A percentile compares a stretch with the other conserved stretches of the same genome.
These are phyloP conservation scores for Brachirus orientalis DNA, from an alignment of 2,113 vertebrate genomes.

Conservation along the genomic window DNA sequence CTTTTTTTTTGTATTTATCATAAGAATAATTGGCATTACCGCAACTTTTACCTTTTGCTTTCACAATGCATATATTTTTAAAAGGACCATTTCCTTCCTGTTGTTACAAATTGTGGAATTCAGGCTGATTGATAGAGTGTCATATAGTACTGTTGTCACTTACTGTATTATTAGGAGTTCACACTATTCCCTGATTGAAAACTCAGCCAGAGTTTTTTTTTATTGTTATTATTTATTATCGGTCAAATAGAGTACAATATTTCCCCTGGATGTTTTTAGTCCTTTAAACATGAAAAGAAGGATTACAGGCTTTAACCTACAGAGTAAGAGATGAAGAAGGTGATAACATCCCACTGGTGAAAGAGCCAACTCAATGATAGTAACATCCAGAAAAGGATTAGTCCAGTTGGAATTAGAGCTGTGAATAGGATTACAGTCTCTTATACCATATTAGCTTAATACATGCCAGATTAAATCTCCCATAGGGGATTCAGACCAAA, in stretches of 20 bases:
- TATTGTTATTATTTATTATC: not conserved
- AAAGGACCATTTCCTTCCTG: too few species aligned
- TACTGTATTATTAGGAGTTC: too few species aligned
- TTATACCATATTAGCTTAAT: slow-evolving; percentile 70
- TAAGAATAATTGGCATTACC: too few species aligned
- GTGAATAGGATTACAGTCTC: slow-evolving; percentile 67
- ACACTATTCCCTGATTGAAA: not conserved
- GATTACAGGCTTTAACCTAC: not conserved
- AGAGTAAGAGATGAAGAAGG: slow-evolving; percentile 9
- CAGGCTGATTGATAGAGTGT: too few species aligned
- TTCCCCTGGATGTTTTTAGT: not conserved
- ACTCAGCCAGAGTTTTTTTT: not conserved
- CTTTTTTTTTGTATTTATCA: too few species aligned
- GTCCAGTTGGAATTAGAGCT: slow-evolving; percentile 68
- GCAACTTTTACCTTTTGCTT: too few species aligned
- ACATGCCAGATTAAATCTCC: slow-evolving; percentile 68
- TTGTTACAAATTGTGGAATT: too few species aligned
- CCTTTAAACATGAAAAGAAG: not conserved
- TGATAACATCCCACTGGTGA: slow-evolving; percentile 31
- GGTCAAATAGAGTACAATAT: not conserved
- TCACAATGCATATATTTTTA: too few species aligned
- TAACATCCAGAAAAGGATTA: slow-evolving; percentile 73
- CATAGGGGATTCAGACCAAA: slow-evolving; percentile 48
- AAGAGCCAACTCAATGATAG: slow-evolving; percentile 50
- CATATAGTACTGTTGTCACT: too few species aligned